Evolutionary conservation across 2,113 vertebrate species (phyloP).

Genomic region (rabbit (Oryctolagus cuniculus)): DNA sequence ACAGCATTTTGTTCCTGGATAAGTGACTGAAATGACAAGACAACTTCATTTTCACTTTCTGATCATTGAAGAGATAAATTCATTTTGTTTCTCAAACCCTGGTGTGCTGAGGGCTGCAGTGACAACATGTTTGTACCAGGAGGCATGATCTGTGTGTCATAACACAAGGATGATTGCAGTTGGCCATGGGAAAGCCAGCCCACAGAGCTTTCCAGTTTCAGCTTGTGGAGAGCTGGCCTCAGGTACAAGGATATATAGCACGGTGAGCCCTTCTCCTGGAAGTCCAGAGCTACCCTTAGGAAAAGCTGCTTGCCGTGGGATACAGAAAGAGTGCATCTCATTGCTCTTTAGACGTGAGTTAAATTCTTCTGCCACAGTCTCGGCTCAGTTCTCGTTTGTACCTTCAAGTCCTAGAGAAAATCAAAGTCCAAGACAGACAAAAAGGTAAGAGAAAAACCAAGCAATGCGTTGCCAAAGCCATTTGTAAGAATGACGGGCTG

Average conservation of each 20-base stretch:
- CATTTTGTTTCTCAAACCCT: conserved; percentile 47
- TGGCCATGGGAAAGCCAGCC: not conserved
- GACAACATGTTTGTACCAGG: not conserved
- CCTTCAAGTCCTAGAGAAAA: conserved; percentile 12
- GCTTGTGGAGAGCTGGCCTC: not conserved
- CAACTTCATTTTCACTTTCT: not conserved
- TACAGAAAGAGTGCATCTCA: not conserved
- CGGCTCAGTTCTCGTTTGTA: not conserved
- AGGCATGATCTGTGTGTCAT: conserved; percentile 5
- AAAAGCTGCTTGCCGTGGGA: not conserved
- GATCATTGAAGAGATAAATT: not conserved
- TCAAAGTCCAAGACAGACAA: not conserved
- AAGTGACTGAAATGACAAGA: not conserved
- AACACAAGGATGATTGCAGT: conserved; percentile 40
- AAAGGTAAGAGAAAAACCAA: conserved; percentile 67
- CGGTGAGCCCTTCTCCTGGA: not conserved
- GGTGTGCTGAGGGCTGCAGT: not conserved
- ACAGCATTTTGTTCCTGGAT: not conserved
- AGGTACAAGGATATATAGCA: conserved; percentile 9
- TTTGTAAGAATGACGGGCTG: not conserved
- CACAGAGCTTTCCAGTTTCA: not conserved
- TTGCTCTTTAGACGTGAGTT: not conserved
- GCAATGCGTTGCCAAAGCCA: not conserved
- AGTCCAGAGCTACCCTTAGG: not conserved
- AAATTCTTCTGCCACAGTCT: not conserved